Base-by-base conservation (phyloP, 2,113 vertebrate genomes). In the Puntigrus tetrazona region DNA sequence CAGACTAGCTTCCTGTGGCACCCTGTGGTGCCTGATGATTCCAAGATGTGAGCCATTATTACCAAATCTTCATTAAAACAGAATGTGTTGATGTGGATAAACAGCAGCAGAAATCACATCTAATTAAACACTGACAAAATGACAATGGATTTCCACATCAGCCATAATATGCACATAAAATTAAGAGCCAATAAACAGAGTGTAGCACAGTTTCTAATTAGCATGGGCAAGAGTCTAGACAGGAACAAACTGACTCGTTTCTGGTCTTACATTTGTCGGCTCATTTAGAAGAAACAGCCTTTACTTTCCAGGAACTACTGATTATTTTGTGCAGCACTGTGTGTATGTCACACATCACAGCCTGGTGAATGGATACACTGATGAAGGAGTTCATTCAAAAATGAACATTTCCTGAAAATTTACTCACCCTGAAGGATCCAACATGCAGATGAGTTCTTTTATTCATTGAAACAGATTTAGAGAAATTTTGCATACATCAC, bases 81-180 rank as follows among this genome's bases (percentile, higher is more conserved):
- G 41, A 81, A 52, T 65, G 31, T 34, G 77, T 31, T 43, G 25
- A 80, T 73, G 43, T 75, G 76, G 81, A 87, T 45, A 45, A 47
- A 34, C 36, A 69, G 55, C 80, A 63, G 77, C 82, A 41, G 45
- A 69, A 82, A 74, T 25, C 38, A 76, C 69, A 16, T 84, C 67
- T 84, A 72, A 55, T 83, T 83, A 72, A 79, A 63, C 61, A 34
- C 81, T 43, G 81, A 73, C 74, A 73, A 74, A 83, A 83, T 83
- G 52, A 83, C 52, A 83, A 82, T 63, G 65, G 36, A 72, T 83
- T 83, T 83, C 10, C 45, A 34, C 45, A 78, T 29, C 16, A 43
- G 36, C 36, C 61, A 7, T 73, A 78, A 78, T 52, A 55, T 50
- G 52, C 25, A 36, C 74, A 78, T 78, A 86, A 52, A 86, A 76